These are phyloP conservation scores for Murina feae DNA, from an alignment of 2,113 vertebrate species.

Conservation along the genomic window DNA sequence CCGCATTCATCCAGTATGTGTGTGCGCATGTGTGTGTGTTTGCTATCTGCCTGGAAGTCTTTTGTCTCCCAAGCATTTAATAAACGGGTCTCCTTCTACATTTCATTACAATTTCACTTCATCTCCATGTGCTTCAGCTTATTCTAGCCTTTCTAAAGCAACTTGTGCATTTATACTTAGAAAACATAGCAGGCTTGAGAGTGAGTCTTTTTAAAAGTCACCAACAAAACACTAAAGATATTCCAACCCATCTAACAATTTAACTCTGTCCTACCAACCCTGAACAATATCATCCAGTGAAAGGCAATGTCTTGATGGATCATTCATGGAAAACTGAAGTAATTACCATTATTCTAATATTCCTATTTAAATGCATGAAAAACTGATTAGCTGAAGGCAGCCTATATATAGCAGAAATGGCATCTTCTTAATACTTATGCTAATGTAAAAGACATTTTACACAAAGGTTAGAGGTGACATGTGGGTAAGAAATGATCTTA, in stretches of 20 bases:
- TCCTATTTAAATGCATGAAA: constrained; percentile 98
- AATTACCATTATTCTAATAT: constrained; percentile 92
- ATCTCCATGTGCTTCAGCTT: not conserved
- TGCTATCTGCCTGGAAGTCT: not conserved
- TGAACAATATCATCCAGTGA: constrained; percentile 73
- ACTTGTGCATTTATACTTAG: not conserved
- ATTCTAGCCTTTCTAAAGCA: not conserved
- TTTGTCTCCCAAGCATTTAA: constrained; percentile 29
- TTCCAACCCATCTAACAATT: constrained; percentile 65
- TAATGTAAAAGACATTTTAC: constrained; percentile 84
- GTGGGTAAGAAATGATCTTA: constrained; percentile 76
- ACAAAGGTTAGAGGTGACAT: constrained; percentile 84
- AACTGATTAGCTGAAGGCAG: constrained; percentile 88
- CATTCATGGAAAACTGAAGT: constrained; percentile 85
- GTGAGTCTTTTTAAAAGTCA: constrained; percentile 34
- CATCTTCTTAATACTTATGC: constrained; percentile 88
- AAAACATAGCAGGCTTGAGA: constrained; percentile 25
- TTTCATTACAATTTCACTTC: constrained; percentile 12
- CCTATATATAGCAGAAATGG: constrained; percentile 82
- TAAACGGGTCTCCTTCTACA: constrained; percentile 41
- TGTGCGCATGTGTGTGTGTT: not conserved
- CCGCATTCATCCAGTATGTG: not conserved
- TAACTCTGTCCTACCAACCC: constrained; percentile 76
- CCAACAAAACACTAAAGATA: constrained; percentile 58
- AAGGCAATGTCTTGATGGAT: constrained; percentile 83